Evolutionary conservation across 1,140 invertebrate species (phyloP), one percentile per base, ranked within the genome.

Genomic region (Dryas iulia): DNA sequence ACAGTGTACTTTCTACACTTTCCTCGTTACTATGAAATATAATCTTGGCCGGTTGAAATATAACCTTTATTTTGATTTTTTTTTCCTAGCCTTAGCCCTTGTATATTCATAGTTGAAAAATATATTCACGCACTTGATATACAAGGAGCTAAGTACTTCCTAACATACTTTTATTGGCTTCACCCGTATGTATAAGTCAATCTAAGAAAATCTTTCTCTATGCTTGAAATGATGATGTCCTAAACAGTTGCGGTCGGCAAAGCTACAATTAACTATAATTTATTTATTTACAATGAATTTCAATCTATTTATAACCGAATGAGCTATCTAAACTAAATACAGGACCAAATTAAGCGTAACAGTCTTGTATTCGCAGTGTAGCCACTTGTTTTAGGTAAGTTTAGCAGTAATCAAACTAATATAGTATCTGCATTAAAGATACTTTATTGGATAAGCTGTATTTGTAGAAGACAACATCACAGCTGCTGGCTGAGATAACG

Each of bases 401-500:
- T 52, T 31, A 52, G 10, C 56, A 47, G 10, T 31, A 57, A 63
- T 39, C 31, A 26, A 4, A 61, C 30, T 58, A 61, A 62, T 58
- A 69, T 63, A 69, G 12, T 39, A 56, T 53, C 31, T 56, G 35
- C 28, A 53, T 65, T 57, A 3, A 23, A 12, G 61, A 69, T 69
- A 69, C 58, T 30, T 69, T 35, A 63, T 25, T 18, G 33, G 69
- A 76, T 33, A 70, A 47, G 57, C 26, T 39, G 30, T 62, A 53
- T 33, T 47, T 72, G 63, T 76, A 76, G 69, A 61, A 63, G 59
- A 69, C 62, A 71, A 66, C 59, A 77, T 64, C 67, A 59, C 62
- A 59, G 61, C 64, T 63, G 61, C 60, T 54, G 54, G 58, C 71
- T 33, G 35, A 73, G 76, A 82, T 78, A 77, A 64, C 69, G 69